Evolutionary conservation across 2,797 vertebrate species (phyloP), one percentile per base, ranked within the genome.

Genomic region (Siniperca scherzeri): DNA sequence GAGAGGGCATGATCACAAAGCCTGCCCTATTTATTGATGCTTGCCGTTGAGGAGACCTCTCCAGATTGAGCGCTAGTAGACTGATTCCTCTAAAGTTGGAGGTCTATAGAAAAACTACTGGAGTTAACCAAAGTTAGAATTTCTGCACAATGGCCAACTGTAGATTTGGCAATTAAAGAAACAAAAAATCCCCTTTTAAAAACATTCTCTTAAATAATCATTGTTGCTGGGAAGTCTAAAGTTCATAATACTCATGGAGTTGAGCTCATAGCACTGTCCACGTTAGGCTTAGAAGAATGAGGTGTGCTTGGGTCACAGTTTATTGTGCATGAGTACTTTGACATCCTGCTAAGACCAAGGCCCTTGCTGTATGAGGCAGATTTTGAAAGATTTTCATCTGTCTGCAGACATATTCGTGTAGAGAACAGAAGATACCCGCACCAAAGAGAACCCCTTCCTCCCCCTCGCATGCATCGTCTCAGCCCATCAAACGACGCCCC

Each of bases 81-180:
- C 81, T 40, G 13, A 80, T 77, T 93, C 91, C 91, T 94, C 85
- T 93, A 91, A 94, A 88, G 90, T 92, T 52, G 88, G 84, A 90
- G 77, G 91, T 94, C 91, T 93, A 81, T 82, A 91, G 89, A 93
- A 81, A 80, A 78, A 85, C 85, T 88, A 80, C 84, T 93, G 87
- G 86, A 94, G 81, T 91, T 84, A 90, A 95, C 94, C 94, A 94
- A 95, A 94, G 92, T 90, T 94, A 94, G 92, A 92, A 87, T 91
- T 89, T 91, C 94, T 94, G 94, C 92, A 94, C 91, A 94, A 84
- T 50, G 86, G 90, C 91, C 91, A 91, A 88, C 42, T 25, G 40
- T 82, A 90, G 78, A 87, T 89, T 89, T 91, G 91, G 89, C 87
- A 61, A 80, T 82, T 85, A 73, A 77, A 84, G 10, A 85, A 87